These are phyloP conservation scores for Delia radicum DNA, from an alignment of 1,140 invertebrate genomes.

Conservation along the genomic window DNA sequence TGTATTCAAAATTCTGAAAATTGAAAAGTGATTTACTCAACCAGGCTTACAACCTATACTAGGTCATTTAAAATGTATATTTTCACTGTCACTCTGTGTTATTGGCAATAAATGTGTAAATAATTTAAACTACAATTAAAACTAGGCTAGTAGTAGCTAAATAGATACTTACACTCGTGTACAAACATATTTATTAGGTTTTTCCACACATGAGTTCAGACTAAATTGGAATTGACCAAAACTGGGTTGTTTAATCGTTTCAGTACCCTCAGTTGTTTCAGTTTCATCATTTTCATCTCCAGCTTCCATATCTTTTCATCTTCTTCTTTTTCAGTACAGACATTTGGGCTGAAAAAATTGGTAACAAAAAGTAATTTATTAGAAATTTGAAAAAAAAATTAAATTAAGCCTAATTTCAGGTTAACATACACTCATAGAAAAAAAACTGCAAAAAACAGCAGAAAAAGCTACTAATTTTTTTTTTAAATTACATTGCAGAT, in stretches of 20 bases:
- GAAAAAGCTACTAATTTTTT: no score
- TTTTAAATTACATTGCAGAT: no score
- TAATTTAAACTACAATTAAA: neutral
- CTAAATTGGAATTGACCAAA: slow-evolving; percentile 57
- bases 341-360: slow-evolving; percentile 45
- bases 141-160: neutral
- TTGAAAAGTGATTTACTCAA: no score
- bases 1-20: no score
- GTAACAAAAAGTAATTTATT: neutral
- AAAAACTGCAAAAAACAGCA: no score
- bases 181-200: slow-evolving; percentile 62
- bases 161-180: slow-evolving; percentile 58
- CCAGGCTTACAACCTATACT: no score
- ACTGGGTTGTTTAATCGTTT: slow-evolving; percentile 43
- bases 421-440: no score
- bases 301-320: slow-evolving; percentile 37
- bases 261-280: slow-evolving; percentile 40
- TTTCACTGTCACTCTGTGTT: no score
- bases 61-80: no score
- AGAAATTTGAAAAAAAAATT: neutral
- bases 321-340: slow-evolving; percentile 50
- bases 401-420: no score
- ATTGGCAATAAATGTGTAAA: neutral
- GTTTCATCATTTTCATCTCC: slow-evolving; percentile 40
- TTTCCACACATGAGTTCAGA: slow-evolving; percentile 60